These are phyloP conservation scores for Odontomachus brunneus DNA, from an alignment of 1,140 invertebrate species.

Conservation along the genomic window DNA sequence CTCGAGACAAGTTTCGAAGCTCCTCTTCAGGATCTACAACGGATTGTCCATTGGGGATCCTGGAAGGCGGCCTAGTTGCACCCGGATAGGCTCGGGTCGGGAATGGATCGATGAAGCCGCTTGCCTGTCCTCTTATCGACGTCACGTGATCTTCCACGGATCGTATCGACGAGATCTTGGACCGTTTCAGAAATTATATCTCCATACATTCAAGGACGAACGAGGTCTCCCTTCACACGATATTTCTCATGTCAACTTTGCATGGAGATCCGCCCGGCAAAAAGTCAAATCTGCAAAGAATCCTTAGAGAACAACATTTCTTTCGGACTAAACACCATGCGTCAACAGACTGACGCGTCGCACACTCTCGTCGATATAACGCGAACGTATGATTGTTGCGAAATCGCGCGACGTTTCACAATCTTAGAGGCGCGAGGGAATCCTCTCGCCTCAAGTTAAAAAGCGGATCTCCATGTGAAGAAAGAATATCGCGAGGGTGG, in stretches of 20 bases:
- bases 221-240: neutral
- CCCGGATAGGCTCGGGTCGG: conserved; percentile 40
- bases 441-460: neutral
- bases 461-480: conserved; percentile 7
- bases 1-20: conserved; percentile 20
- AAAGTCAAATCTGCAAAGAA: neutral
- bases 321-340: neutral
- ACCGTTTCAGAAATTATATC: neutral
- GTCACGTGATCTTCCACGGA: conserved; percentile 53
- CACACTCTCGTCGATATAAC: no score
- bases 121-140: conserved; percentile 42
- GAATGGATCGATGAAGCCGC: conserved; percentile 51
- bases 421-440: neutral
- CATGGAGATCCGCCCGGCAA: neutral
- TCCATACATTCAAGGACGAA: neutral
- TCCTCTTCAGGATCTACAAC: conserved; percentile 27
- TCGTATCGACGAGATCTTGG: conserved; percentile 18
- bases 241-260: neutral
- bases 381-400: neutral
- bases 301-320: neutral
- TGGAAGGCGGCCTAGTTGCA: conserved; percentile 55
- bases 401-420: neutral
- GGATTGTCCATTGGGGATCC: conserved; percentile 40
- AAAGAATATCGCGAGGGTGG: neutral
- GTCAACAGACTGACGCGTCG: neutral